Evolutionary conservation across 2,888 invertebrate species (phyloP), one percentile per base, ranked within the genome.

Genomic region (Idaea biselata): DNA sequence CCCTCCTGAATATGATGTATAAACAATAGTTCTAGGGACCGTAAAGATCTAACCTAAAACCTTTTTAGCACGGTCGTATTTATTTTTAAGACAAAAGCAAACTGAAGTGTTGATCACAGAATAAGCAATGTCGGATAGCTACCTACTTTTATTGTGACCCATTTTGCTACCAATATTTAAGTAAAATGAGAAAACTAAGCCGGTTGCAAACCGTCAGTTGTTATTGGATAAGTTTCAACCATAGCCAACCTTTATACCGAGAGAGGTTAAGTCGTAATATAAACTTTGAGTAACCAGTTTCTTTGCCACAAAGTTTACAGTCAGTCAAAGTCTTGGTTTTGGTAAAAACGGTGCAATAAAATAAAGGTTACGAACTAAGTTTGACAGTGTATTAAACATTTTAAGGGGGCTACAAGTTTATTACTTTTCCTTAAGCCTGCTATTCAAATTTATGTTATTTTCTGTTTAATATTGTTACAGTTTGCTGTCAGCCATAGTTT

Each of bases 191-290:
- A 65, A 75, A 77, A 80, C 76, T 75, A 76, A 74, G 63, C 71
- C 68, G 63, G 67, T 73, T 76, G 75, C 75, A 74, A 70, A 72
- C 75, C 79, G 75, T 76, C 76, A 74, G 81, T 79, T 84, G 79
- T 87, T 90, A 89, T 89, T 87, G 86, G 88, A 86, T 86, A 89
- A 90, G 86, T 89, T 89, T 80, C 70, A 80, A 80, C 82, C 83
- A 60, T 54, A 58, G 66, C 63, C 63, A 64, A 63, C 65, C 66
- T 79, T 79, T 78, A 78, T 78, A 80, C 80, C 81, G 81, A 80
- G 77, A 75, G 80, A 79, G 79, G 86, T 83, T 87, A 83, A 85
- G 82, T 85, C 84, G 84, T 83, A 84, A 86, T 87, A 88, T 83
- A 87, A 89, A 89, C 81, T 89, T 89, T 79, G 73, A 78, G 77